Percentiles rank a stretch among this genome's conserved stretches.
Evolutionary conservation across 2,113 vertebrate species (phyloP).

Genomic region (Climacteris rufus): DNA sequence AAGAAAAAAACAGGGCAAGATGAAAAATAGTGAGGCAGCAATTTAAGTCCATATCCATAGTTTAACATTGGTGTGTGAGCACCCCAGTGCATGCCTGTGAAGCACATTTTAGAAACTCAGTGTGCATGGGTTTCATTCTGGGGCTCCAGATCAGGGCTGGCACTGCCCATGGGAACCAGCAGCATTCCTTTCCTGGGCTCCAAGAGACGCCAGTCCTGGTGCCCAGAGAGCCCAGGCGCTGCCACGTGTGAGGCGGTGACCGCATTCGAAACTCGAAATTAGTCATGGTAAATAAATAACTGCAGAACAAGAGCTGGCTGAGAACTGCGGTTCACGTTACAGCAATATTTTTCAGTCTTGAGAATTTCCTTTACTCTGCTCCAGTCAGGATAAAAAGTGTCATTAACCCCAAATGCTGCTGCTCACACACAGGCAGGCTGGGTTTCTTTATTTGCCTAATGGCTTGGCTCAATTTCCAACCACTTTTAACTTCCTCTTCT

Average conservation of each 20-base stretch:
- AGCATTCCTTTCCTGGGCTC: neutral
- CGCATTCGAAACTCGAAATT: neutral
- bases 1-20: neutral
- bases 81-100: rapidly evolving
- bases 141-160: neutral
- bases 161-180: neutral
- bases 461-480: neutral
- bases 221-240: neutral
- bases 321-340: neutral
- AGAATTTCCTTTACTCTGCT: neutral
- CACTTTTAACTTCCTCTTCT: neutral
- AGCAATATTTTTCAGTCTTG: neutral
- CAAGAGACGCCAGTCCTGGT: neutral
- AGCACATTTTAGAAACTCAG: neutral
- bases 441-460: neutral
- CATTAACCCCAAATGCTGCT: neutral
- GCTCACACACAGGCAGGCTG: neutral
- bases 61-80: neutral
- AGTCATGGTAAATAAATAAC: neutral
- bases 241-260: neutral
- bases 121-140: rapidly evolving
- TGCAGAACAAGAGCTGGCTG: neutral
- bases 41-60: rapidly evolving
- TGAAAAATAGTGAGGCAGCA: rapidly evolving
- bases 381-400: neutral